A percentile compares a stretch with the other conserved stretches of the same genome.
These are phyloP conservation scores for Selene dorsalis DNA, from an alignment of 2,797 vertebrate species.

Conservation along the genomic window DNA sequence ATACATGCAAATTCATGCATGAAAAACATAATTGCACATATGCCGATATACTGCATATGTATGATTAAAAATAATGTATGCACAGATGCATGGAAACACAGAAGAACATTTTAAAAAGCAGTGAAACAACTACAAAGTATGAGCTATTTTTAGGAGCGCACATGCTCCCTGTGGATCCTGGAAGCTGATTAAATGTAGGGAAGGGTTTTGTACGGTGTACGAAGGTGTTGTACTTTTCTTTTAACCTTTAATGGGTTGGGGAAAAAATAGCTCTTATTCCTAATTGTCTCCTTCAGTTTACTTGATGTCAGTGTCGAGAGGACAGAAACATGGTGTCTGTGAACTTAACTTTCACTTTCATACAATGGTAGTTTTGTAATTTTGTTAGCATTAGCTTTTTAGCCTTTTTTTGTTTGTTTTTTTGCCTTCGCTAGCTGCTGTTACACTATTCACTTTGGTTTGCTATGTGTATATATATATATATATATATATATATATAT, in stretches of 20 bases:
- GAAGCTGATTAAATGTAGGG: background rate
- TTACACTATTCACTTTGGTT: too few relatives aligned
- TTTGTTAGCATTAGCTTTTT: too few relatives aligned
- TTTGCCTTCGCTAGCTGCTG: too few relatives aligned
- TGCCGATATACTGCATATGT: background rate
- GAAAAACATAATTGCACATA: constrained; percentile 17
- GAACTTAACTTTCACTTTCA: background rate
- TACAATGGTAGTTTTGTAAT: too few relatives aligned
- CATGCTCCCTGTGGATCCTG: background rate
- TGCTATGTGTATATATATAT: too few relatives aligned
- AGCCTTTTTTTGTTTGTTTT: too few relatives aligned
- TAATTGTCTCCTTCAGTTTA: background rate
- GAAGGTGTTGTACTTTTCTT: background rate
- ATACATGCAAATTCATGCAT: constrained; percentile 23
- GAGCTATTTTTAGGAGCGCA: background rate
- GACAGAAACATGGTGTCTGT: background rate
- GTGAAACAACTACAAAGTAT: background rate
- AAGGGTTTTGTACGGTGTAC: background rate
- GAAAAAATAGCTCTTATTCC: background rate
- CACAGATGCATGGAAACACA: background rate
- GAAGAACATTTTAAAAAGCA: background rate
- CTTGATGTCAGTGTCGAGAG: too few relatives aligned
- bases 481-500: too few relatives aligned
- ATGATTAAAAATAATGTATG: background rate
- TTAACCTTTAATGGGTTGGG: background rate